These are phyloP conservation scores for Calephelis perditalis DNA, from an alignment of 2,888 invertebrate species.

Conservation along the genomic window DNA sequence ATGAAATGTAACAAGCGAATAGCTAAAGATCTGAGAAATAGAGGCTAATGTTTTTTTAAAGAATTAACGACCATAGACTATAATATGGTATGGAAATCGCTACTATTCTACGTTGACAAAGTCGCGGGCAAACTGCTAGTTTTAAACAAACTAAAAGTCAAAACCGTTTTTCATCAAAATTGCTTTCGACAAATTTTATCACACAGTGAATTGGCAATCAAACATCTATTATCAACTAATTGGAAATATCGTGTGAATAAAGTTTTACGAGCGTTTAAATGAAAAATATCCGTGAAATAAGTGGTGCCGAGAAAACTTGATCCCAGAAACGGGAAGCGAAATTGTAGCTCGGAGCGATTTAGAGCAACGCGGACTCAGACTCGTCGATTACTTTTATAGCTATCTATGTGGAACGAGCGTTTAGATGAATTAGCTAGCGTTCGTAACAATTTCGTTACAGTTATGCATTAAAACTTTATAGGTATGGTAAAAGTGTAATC, in stretches of 20 bases:
- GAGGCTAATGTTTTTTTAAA: too few species aligned
- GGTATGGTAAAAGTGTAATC: too few species aligned
- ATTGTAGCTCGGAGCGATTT: slow-evolving; percentile 25
- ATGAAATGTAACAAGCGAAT: too few species aligned
- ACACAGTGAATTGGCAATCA: slow-evolving; percentile 6
- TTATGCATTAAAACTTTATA: too few species aligned
- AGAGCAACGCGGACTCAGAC: slow-evolving; percentile 24
- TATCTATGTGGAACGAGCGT: slow-evolving; percentile 27
- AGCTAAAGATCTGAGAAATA: too few species aligned
- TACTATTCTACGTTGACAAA: too few species aligned
- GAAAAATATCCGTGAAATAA: slow-evolving; percentile 8
- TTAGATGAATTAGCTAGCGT: slow-evolving; percentile 2
- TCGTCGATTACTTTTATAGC: slow-evolving; percentile 37
- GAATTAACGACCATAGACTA: too few species aligned
- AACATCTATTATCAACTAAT: slow-evolving; percentile 1
- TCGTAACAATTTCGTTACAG: background rate
- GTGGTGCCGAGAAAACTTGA: slow-evolving; percentile 16
- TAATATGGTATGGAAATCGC: too few species aligned
- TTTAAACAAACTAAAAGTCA: too few species aligned
- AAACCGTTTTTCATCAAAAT: background rate
- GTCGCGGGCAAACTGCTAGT: too few species aligned
- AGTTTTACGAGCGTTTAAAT: background rate
- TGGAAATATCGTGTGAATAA: background rate
- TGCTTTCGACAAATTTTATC: slow-evolving; percentile 1
- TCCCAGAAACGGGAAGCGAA: slow-evolving; percentile 22